Percentiles rank a stretch among this genome's conserved stretches.
phyloP scores from a whole-genome alignment of 2,888 invertebrate genomes.

The Netelia inedita region DNA sequence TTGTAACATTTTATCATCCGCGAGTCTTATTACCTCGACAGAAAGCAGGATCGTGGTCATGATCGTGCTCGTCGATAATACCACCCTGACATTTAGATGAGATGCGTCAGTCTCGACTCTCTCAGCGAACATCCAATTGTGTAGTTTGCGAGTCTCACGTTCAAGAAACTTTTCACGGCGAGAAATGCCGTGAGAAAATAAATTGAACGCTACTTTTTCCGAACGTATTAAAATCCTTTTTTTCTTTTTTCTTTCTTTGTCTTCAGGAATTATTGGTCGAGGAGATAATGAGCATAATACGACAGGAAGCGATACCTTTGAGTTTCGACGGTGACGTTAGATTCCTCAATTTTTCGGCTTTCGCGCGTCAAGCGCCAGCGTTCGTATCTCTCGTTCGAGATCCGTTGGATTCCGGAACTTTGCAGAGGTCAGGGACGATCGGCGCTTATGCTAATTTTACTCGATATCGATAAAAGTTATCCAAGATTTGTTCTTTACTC shows the following conservation, averaged over 20 bases:
- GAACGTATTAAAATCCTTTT: background rate
- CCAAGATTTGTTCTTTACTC: background rate
- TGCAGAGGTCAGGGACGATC: conserved; percentile 85
- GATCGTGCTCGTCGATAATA: conserved; percentile 48
- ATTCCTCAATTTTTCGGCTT: conserved; percentile 88
- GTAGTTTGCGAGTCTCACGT: conserved; percentile 1
- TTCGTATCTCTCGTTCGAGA: conserved; percentile 88
- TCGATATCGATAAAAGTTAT: background rate
- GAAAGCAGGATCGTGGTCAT: conserved; percentile 50
- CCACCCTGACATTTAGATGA: conserved; percentile 52
- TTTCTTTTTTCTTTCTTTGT: conserved; percentile 33
- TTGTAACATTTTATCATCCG: background rate
- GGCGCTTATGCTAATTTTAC: background rate
- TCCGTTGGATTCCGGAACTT: conserved; percentile 86
- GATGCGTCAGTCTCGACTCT: conserved; percentile 15
- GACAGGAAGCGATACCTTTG: conserved; percentile 87
- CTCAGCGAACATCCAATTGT: conserved; percentile 19
- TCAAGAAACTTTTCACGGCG: background rate
- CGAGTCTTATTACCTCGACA: conserved; percentile 17
- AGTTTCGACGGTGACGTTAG: conserved; percentile 88
- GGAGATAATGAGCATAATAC: conserved; percentile 85
- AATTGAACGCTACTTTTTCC: background rate
- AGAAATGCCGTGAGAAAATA: conserved; percentile 59
- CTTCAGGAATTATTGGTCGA: conserved; percentile 86
- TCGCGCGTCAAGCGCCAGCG: conserved; percentile 87